These are phyloP conservation scores for Montipora capitata DNA, from an alignment of 92 coral and sea anemone species.

Conservation along the genomic window DNA sequence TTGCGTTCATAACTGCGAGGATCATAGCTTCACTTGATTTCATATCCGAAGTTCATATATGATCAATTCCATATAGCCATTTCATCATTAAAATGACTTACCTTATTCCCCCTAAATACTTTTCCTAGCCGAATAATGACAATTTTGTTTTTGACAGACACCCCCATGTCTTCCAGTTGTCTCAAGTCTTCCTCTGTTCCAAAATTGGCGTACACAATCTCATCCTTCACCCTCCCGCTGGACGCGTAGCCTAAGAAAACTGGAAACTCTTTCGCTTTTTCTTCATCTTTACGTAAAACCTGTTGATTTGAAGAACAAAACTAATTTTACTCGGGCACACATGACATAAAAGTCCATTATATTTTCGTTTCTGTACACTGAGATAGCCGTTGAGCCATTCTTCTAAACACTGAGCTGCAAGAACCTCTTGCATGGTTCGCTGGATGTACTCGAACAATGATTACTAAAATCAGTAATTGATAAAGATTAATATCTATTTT, in stretches of 20 bases:
- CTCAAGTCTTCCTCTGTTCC: conserved; percentile 86
- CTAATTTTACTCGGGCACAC: neutral
- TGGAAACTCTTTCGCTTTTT: conserved; percentile 72
- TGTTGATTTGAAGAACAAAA: conserved; percentile 11
- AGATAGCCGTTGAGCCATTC: no score
- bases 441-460: no score
- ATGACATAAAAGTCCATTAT: neutral
- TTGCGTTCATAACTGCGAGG: no score
- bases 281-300: conserved; percentile 65
- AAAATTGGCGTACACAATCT: conserved; percentile 92
- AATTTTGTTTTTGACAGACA: conserved; percentile 75
- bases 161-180: conserved; percentile 66
- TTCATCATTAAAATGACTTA: neutral
- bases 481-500: no score
- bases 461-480: no score
- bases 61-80: no score
- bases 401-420: no score
- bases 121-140: conserved; percentile 87
- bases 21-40: no score
- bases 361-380: no score
- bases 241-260: conserved; percentile 83
- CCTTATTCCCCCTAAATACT: conserved; percentile 93
- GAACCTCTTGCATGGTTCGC: no score
- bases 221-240: conserved; percentile 79
- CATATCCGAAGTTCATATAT: no score